Evolutionary conservation across 53 echinoderm and acorn worm genomes (phyloP).

Genomic region (Arbacia lixula): DNA sequence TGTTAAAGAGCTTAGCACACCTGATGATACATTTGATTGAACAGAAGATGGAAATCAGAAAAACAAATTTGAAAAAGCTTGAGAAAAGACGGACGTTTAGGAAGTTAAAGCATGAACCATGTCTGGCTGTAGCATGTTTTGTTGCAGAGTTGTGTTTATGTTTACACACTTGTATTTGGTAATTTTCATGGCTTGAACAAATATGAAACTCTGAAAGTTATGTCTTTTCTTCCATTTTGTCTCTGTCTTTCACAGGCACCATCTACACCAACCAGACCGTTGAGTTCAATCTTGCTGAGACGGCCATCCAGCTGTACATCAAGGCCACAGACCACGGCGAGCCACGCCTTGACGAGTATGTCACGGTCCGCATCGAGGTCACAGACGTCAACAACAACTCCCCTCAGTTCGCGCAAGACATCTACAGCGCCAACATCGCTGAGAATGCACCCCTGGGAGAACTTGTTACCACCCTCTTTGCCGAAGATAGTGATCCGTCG

Average conservation of each 20-base stretch:
- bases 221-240: not conserved
- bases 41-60: too few relatives aligned
- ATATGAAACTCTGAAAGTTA: not conserved
- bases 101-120: too few relatives aligned
- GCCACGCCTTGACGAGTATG: constrained; percentile 76
- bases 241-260: too few relatives aligned
- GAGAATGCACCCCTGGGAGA: constrained; percentile 77
- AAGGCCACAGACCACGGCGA: constrained; percentile 85
- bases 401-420: constrained; percentile 64
- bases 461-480: constrained; percentile 72
- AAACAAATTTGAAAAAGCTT: too few relatives aligned
- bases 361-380: constrained; percentile 85
- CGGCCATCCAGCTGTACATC: constrained; percentile 86
- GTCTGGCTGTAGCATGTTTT: too few relatives aligned
- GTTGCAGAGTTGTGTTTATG: too few relatives aligned
- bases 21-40: too few relatives aligned
- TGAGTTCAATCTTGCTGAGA: constrained; percentile 80
- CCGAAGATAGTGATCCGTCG: constrained; percentile 79
- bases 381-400: constrained; percentile 95
- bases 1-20: too few relatives aligned
- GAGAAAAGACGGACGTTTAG: too few relatives aligned
- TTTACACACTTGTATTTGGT: too few relatives aligned
- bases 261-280: constrained; percentile 90
- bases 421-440: constrained; percentile 76
- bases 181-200: not conserved